Base-by-base conservation (phyloP, 2,113 vertebrate species). In the Pterophyllum scalare region DNA sequence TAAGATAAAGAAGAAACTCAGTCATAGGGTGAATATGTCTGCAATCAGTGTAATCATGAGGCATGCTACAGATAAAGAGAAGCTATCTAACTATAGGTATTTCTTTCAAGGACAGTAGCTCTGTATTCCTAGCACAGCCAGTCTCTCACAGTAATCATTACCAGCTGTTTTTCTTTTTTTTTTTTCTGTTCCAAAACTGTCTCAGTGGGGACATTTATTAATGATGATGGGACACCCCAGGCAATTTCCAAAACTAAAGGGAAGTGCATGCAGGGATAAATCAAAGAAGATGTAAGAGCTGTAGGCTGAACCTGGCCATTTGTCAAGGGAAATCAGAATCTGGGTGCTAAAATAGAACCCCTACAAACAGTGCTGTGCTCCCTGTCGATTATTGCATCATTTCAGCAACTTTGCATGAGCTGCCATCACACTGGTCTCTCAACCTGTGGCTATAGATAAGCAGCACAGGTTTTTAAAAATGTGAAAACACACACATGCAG, bases 211-310 rank as follows among this genome's bases (percentile, higher is more conserved):
- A 92, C 81, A 86, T 86, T 91, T 89, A 90, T 93, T 92, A 87
- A 87, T 92, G 87, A 86, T 87, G 81, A 85, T 72, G 64, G 81
- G 80, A 80, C 70, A 91, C 92, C 91, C 82, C 79, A 15, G 93
- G 92, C 89, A 38, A 76, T 93, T 90, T 93, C 92, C 91, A 85
- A 77, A 89, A 89, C 82, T 83, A 92, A 88, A 84, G 79, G 77
- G 84, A 89, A 84, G 86, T 86, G 84, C 89, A 91, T 13, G 6
- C 60, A 19, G 88, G 91, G 86, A 91, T 79, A 91, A 93, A 94
- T 92, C 87, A 88, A 93, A 93, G 74, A 65, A 79, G 46, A 88
- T 82, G 49, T 85, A 79, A 86, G 74, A 87, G 82, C 61, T 70
- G 5, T 59, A 13, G 2, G 57, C 80, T 81, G 13, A 88, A 88